Percentiles rank a stretch among this genome's conserved stretches.
Evolutionary conservation across 1,140 invertebrate species (phyloP).

Genomic region (Heliothis subflexa): DNA sequence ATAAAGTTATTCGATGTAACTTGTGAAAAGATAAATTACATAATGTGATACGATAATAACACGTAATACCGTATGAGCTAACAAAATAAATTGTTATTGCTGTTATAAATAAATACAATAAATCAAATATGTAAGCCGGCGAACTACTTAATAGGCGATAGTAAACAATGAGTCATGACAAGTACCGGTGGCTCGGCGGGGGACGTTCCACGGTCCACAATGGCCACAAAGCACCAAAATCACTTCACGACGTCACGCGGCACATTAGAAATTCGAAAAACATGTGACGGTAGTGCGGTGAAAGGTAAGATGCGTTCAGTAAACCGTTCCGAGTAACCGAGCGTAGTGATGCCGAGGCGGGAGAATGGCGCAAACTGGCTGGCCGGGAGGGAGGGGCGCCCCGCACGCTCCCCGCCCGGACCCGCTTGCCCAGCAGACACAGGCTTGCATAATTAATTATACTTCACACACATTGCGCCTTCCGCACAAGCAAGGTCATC

Average conservation of each 20-base stretch:
- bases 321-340: conserved; percentile 77
- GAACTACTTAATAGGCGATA: conserved; percentile 64
- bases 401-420: conserved; percentile 45
- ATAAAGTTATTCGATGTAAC: conserved; percentile 19
- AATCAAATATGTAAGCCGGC: conserved; percentile 53
- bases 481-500: conserved; percentile 81
- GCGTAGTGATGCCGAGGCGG: conserved; percentile 78
- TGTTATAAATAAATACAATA: conserved; percentile 49
- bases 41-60: conserved; percentile 26
- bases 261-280: conserved; percentile 71
- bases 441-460: conserved; percentile 84
- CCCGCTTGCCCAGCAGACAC: conserved; percentile 76
- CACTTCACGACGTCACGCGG: conserved; percentile 79
- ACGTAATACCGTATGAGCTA: neutral
- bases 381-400: conserved; percentile 58
- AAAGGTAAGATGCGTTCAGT: conserved; percentile 81
- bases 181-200: conserved; percentile 61
- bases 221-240: conserved; percentile 81
- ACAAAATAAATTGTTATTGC: conserved; percentile 27
- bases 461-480: conserved; percentile 80
- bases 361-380: conserved; percentile 82
- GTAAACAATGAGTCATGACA: conserved; percentile 69
- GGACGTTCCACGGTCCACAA: conserved; percentile 63
- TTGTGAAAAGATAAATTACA: conserved; percentile 9
- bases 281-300: conserved; percentile 80